Evolutionary conservation across 2,113 vertebrate genomes (phyloP), one percentile per base, ranked within the genome.

Genomic region (Scomber colias): DNA sequence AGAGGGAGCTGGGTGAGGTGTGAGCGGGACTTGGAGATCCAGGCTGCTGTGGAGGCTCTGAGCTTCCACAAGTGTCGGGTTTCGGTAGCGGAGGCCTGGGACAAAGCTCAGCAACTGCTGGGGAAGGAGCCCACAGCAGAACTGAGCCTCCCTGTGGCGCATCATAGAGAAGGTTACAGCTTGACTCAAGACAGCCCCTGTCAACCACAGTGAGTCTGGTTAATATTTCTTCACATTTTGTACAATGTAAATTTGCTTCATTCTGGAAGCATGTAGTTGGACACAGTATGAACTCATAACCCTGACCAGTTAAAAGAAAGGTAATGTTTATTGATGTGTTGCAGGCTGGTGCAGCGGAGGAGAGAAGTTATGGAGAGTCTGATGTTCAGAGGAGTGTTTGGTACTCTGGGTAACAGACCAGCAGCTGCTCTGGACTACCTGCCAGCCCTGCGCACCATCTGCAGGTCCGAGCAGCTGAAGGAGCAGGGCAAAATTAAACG

Each of bases 401-500:
- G 94, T 48, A 89, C 82, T 10, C 81, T 96, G 84, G 92, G 95
- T 48, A 97, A 94, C 91, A 95, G 94, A 79, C 81, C 94, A 59
- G 95, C 96, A 59, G 95, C 90, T 21, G 68, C 95, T 59, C 83
- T 92, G 0, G 97, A 99, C 50, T 97, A 98, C 75, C 83, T 99
- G 62, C 98, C 98, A 1, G 81, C 90, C 45, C 94, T 99, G 11
- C 97, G 98, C n/a, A 92, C 89, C 67, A 98, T 99, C 71, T 99
- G 98, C 89, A 95, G 93, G 75, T 93, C 94, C 13, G 97, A 99
- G 92, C 96, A 92, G 82, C 90, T 96, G 4, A 99, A 97, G 88
- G 97, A 99, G 90, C 95, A 96, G 90, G 96, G 93, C 59, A 99
- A 95, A 73, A 94, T 95, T 27, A 99, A 95, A 84, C 96, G 98